Base-by-base conservation (phyloP, 2,888 invertebrate species). In the Neoaliturus tenellus region DNA sequence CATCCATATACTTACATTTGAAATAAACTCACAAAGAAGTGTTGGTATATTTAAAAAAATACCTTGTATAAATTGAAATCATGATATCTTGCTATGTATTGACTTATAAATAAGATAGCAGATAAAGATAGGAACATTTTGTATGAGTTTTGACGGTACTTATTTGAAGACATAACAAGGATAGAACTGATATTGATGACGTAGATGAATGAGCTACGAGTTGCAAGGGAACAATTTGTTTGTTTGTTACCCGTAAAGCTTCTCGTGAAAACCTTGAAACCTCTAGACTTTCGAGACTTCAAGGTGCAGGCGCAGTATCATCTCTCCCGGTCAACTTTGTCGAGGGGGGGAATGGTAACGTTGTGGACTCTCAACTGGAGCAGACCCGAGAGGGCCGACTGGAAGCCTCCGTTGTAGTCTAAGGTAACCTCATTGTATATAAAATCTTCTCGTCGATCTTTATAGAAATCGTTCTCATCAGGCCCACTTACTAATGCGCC, bases 401-500 rank as follows among this genome's bases (percentile, higher is more conserved):
- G 92, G 87, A 93, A 93, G 0, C 92, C 93, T 5, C 92, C 92
- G 87, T 93, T 93, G 88, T 91, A 93, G 86, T 93, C 92, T 23
- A 92, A 88, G 12, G 92, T 92, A 0, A 93, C 93, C 87, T 93
- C 93, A 80, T 92, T 93, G 87, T 92, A 92, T 17, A 92, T 89
- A 88, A 91, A 92, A 85, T 93, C 92, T 83, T 92, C 91, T 71
- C 93, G 90, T 33, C 89, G 89, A 87, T 93, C 93, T 75, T 90
- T 90, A 88, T 92, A 93, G 80, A 90, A 88, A 86, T 93, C 93
- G 58, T 91, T 91, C 84, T 90, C 90, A 86, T 92, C 92, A 0
- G 93, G 93, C 0, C 93, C 93, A 55, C 93, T 93, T 0, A 93
- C 93, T 44, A 93, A 87, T 20, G 93, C 93, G 0, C 93, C 93